A percentile compares a stretch with the other conserved stretches of the same genome.
phyloP scores from a whole-genome alignment of 2,888 invertebrate genomes.

The Drosophila kambysellisi region DNA sequence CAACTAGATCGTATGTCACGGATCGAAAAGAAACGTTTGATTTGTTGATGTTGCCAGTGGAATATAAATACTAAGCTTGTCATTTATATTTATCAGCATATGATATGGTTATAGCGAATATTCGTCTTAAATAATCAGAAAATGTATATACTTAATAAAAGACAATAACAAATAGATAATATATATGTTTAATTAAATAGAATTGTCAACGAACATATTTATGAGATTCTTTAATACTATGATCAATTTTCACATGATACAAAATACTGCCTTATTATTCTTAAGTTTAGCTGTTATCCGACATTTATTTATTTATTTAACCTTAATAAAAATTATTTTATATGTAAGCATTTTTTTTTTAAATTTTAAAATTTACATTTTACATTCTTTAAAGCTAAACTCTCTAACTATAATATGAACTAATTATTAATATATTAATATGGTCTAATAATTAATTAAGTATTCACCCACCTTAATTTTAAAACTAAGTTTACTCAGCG shows the following conservation, averaged over 20 bases:
- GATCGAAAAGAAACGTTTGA: not conserved
- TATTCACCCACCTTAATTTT: not conserved
- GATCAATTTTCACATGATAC: not conserved
- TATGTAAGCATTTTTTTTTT: accelerated
- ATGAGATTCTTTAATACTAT: not conserved
- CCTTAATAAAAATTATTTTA: not conserved
- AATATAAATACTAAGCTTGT: not conserved
- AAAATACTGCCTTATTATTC: not conserved
- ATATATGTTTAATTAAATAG: not conserved
- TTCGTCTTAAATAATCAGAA: not conserved
- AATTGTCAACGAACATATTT: not conserved
- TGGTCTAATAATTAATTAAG: not conserved
- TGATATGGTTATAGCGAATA: not conserved
- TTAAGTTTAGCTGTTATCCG: not conserved
- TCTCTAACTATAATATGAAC: not conserved
- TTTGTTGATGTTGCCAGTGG: not conserved
- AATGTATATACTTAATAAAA: not conserved
- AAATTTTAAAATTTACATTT: not conserved
- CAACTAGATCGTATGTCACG: not conserved
- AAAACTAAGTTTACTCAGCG: no score
- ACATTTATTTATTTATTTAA: no score
- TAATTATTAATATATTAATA: not conserved
- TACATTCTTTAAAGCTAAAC: not conserved
- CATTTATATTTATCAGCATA: not conserved
- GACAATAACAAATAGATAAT: not conserved